Evolutionary conservation across 2,888 invertebrate species (phyloP), one percentile per base, ranked within the genome.

Genomic region (Oscheius onirici): DNA sequence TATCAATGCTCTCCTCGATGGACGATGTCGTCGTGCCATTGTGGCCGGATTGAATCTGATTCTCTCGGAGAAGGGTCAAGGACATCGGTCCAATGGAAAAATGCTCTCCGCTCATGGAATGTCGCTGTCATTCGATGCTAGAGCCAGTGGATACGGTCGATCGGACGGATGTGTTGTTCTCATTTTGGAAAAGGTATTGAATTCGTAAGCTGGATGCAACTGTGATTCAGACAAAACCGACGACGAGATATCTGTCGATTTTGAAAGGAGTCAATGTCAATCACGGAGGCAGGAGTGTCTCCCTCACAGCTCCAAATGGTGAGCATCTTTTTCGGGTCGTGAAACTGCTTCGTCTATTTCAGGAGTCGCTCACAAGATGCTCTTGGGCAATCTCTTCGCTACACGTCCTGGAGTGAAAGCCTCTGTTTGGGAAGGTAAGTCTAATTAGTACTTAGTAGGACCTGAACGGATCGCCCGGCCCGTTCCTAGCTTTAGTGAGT

Each of bases 11-110:
- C 93, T 96, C 84, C 91, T 92, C 77, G 89, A 91, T 20, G 95
- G 95, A 13, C 92, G 93, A 87, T 95, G 95, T 89, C 95, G 96
- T 87, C 92, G 94, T 10, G 97, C 97, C 20, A 90, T 97, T 74
- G 95, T 97, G 15, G 84, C 81, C 13, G 96, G 93, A 57, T 92
- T 92, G 72, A 95, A 94, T 88, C 90, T 97, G 8, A 86, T 88
- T 26, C 52, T 87, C 20, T 76, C 77, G 22, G 83, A 81, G 52
- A 76, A 73, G 51, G 86, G 81, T 34, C 66, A 66, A 66, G 71
- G 83, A 28, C 73, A 81, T 24, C 73, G 86, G 26, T 79, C 83
- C 0, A 85, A 86, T 49, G 86, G 85, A 44, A 80, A 81, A 68
- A 84, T 88, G 83, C 74, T 88, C 1, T 83, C 87, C 0, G 73